phyloP scores from a whole-genome alignment of 2,113 vertebrate species.

The Tachycineta bicolor region DNA sequence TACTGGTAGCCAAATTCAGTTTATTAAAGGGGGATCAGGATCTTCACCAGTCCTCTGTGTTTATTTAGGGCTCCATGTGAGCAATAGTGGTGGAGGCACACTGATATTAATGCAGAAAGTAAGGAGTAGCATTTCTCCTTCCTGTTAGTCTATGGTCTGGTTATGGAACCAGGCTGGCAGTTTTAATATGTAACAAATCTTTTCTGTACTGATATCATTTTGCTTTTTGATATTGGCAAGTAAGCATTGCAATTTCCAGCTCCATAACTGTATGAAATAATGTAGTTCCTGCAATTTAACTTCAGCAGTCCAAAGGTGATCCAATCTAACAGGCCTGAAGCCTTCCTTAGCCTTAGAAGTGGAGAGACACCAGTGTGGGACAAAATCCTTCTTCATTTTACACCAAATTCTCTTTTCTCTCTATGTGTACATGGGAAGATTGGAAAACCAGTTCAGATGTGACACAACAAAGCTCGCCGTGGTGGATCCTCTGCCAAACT shows the following conservation, averaged over 20 bases:
- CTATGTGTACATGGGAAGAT: accelerated
- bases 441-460: neutral
- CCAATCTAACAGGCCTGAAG: neutral
- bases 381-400: neutral
- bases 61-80: neutral
- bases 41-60: neutral
- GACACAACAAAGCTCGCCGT: neutral
- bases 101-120: neutral
- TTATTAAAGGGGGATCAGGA: neutral
- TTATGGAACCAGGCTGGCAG: neutral
- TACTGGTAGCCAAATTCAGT: neutral
- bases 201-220: neutral
- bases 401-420: neutral
- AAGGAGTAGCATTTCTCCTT: neutral
- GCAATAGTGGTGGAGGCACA: neutral
- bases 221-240: neutral
- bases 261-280: neutral
- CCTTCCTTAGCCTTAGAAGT: neutral
- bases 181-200: neutral
- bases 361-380: neutral
- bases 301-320: neutral
- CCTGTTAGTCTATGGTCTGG: neutral
- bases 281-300: neutral
- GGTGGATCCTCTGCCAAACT: neutral
- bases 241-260: neutral